Evolutionary conservation across 53 echinoderm and acorn worm species (phyloP), one percentile per base, ranked within the genome.

Genomic region (Patiria pectinifera): DNA sequence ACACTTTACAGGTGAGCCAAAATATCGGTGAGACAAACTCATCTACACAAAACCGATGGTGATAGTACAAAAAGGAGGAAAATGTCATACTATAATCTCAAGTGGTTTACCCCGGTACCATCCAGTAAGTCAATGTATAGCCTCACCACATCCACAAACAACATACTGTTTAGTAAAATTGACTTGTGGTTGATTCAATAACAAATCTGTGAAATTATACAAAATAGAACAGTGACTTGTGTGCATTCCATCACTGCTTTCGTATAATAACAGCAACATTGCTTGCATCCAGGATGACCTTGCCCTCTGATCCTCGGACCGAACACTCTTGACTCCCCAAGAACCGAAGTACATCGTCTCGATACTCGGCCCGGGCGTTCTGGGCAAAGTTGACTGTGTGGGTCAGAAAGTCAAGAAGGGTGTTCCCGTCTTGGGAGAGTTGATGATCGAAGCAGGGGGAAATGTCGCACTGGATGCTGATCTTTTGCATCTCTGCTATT

Each of bases 331-430:
- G 48, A 25, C 86, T 86, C 86, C 48, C 72, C 58, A 86, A 48
- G 48, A 86, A 74, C 23, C 6, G 25, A 61, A 86, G 25, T 11
- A 72, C 10, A 11, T 86, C 75, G 72, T 86, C 75, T 10, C 86
- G 86, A 26, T 48, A 86, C 24, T 48, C 48, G 11, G 86, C 75
- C 49, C 59, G 53, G 49, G 86, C 75, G 21, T 75, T 75, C 75
- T 49, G 75, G 48, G 74, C 59, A 12, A 86, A 86, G 86, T 72
- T 71, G 48, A 75, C 72, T 2, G 86, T 86, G 25, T 86, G 86
- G 24, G 86, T 86, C 74, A 86, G 72, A 75, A 86, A 86, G 24
- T 86, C 86, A 18, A 86, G 86, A 12, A 86, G 86, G 43, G 47
- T 74, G 43, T 16, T 47, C 74, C 72, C 86, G 8, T 75, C 86